Percentiles rank a stretch among this genome's conserved stretches.
phyloP scores from a whole-genome alignment of 2,113 vertebrate genomes.

The Meleagris gallopavo region DNA sequence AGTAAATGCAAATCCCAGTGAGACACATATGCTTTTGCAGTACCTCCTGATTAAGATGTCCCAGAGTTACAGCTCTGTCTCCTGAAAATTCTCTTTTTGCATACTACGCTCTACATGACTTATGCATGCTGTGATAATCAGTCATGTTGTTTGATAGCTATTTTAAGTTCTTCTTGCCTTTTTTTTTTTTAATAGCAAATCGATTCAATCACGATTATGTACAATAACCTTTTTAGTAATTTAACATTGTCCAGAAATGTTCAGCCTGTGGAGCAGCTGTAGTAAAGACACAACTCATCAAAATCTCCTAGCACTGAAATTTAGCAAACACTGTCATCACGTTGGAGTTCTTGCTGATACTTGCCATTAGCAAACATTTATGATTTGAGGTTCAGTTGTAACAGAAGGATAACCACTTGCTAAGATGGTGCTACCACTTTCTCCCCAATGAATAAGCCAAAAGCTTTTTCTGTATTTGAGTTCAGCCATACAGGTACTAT shows the following conservation, averaged over 20 bases:
- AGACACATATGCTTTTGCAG: neutral
- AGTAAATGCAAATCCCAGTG: neutral
- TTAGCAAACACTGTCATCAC: neutral
- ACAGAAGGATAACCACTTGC: constrained; percentile 20
- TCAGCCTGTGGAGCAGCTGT: neutral
- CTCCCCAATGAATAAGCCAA: constrained; percentile 3
- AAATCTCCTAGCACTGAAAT: neutral
- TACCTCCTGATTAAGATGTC: constrained; percentile 25
- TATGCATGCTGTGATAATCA: constrained; percentile 48
- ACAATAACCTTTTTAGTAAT: neutral
- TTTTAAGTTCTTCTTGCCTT: neutral
- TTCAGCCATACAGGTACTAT: neutral
- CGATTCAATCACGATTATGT: neutral
- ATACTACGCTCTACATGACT: constrained; percentile 16
- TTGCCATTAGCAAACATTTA: neutral
- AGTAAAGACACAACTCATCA: neutral
- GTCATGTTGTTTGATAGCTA: neutral
- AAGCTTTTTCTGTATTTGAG: constrained; percentile 19
- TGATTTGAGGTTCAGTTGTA: constrained; percentile 10
- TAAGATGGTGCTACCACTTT: constrained; percentile 13
- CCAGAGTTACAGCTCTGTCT: constrained; percentile 11
- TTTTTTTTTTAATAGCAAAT: neutral
- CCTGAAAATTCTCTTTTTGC: constrained; percentile 6
- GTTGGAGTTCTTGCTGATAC: neutral
- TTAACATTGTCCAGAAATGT: neutral